phyloP scores from a whole-genome alignment of 2,113 vertebrate genomes.

The Channa argus region DNA sequence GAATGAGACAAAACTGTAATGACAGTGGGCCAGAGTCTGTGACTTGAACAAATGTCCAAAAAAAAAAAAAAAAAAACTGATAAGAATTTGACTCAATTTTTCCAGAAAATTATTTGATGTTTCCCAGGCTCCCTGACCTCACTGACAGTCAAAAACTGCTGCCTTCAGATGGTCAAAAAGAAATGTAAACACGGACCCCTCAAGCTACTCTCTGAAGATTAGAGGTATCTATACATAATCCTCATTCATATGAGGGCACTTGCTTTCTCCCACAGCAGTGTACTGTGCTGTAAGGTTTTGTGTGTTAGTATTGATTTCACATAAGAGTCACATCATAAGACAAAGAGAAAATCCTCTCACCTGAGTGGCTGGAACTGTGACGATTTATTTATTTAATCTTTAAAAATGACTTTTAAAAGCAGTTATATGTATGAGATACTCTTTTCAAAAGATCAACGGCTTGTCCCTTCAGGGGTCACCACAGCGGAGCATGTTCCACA shows the following conservation, averaged over 20 bases:
- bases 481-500: no score
- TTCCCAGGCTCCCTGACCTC: neutral
- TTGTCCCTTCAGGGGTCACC: no score
- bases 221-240: neutral
- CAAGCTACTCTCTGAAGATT: neutral
- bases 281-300: constrained; percentile 49
- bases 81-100: neutral
- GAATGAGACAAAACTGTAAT: neutral
- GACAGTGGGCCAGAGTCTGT: neutral
- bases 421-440: no score
- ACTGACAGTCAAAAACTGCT: constrained; percentile 9
- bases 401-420: no score
- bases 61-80: no score
- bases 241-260: constrained; percentile 18
- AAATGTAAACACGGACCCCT: constrained; percentile 11
- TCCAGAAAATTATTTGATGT: constrained; percentile 10
- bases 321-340: no score
- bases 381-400: no score
- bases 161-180: constrained; percentile 1
- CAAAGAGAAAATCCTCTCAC: no score
- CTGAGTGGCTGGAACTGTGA: no score
- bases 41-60: neutral
- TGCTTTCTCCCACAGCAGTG: constrained; percentile 6
- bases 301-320: neutral
- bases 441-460: no score